Conservation (phyloP, 2,113 vertebrate species). For the Tragulus kanchil region DNA sequence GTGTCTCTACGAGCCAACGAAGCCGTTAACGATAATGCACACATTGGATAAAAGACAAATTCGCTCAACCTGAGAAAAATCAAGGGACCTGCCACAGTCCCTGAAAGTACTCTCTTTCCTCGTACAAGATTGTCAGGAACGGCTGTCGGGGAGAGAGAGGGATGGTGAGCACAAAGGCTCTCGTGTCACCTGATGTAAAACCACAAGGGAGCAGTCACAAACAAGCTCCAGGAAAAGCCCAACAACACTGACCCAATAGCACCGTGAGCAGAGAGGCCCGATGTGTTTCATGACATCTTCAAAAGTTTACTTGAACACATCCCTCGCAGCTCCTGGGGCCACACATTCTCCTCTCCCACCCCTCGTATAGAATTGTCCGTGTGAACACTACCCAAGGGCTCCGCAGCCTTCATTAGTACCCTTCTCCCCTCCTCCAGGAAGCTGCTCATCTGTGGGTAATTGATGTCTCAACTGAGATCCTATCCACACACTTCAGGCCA, state of each 20-base stretch:
- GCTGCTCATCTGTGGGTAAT: conserved; percentile 47
- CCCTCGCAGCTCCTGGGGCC: not conserved
- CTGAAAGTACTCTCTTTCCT: not conserved
- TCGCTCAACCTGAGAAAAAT: not conserved
- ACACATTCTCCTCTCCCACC: not conserved
- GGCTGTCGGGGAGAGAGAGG: not conserved
- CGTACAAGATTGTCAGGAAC: not conserved
- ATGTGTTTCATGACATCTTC: not conserved
- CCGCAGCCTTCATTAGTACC: not conserved
- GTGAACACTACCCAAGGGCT: not conserved
- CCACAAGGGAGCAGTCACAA: not conserved
- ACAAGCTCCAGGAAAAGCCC: not conserved
- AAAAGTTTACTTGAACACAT: not conserved
- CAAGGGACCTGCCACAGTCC: not conserved
- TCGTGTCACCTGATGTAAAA: not conserved
- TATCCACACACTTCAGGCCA: conserved; percentile 57
- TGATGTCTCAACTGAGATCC: conserved; percentile 61
- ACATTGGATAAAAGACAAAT: not conserved
- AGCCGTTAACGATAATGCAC: not conserved
- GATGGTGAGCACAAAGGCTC: not conserved
- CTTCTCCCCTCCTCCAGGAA: not conserved
- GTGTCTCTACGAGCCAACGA: conserved; percentile 24
- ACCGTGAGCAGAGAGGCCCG: not conserved
- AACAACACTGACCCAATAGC: not conserved
- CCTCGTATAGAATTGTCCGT: not conserved